Conservation (phyloP, 2,888 invertebrate species). For the Eupithecia centaureata region DNA sequence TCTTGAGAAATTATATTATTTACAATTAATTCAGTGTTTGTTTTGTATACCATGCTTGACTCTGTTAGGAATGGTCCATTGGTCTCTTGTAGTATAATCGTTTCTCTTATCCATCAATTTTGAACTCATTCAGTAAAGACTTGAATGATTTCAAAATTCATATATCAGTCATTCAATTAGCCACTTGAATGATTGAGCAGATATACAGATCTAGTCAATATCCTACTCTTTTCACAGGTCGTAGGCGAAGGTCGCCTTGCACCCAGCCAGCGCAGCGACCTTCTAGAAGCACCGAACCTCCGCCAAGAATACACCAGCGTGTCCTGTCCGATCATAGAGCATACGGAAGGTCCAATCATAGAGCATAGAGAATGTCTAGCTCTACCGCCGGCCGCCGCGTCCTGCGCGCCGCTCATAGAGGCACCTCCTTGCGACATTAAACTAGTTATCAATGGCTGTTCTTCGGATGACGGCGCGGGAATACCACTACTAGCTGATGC, state of each 20-base stretch:
- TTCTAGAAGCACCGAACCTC: slow-evolving; percentile 78
- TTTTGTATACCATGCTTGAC: too few relatives aligned
- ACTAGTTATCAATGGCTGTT: slow-evolving; percentile 67
- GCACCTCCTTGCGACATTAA: slow-evolving; percentile 38
- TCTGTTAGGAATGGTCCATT: too few relatives aligned
- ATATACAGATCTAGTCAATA: too few relatives aligned
- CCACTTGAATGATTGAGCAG: too few relatives aligned
- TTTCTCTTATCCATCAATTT: too few relatives aligned
- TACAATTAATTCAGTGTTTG: too few relatives aligned
- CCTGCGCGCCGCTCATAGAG: slow-evolving; percentile 41
- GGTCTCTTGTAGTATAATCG: too few relatives aligned
- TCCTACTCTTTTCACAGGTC: too few relatives aligned
- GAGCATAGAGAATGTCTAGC: slow-evolving; percentile 72
- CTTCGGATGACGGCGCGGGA: slow-evolving; percentile 67
- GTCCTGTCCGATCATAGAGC: slow-evolving; percentile 89
- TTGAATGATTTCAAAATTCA: too few relatives aligned
- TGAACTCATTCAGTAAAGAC: too few relatives aligned
- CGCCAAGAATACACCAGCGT: slow-evolving; percentile 84
- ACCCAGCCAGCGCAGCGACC: slow-evolving; percentile 75
- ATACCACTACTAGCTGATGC: slow-evolving; percentile 73
- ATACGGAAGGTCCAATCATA: slow-evolving; percentile 80
- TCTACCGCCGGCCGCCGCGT: slow-evolving; percentile 35
- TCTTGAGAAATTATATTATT: too few relatives aligned
- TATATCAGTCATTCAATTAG: too few relatives aligned
- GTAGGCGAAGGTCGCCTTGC: slow-evolving; percentile 84